Conservation (phyloP, 2,888 invertebrate genomes). For the Synanthedon andrenaeformis region DNA sequence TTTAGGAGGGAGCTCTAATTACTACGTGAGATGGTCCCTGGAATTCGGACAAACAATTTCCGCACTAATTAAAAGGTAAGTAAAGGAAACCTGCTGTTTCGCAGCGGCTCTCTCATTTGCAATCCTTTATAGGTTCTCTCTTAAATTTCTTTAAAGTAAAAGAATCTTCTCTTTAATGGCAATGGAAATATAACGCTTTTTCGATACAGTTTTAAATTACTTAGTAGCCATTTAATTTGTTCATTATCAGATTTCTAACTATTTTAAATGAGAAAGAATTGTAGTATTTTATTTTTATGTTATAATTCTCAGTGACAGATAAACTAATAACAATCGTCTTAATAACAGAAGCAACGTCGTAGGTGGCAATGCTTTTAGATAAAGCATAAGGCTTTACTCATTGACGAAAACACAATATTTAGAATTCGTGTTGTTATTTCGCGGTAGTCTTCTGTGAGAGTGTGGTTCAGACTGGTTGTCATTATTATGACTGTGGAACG, state of each 20-base stretch:
- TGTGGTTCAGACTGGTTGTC: no score
- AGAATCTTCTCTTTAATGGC: constrained; percentile 22
- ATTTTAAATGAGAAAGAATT: no score
- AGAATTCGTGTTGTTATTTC: no score
- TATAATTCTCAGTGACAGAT: no score
- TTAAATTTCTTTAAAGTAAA: constrained; percentile 39
- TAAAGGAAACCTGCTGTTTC: constrained; percentile 17
- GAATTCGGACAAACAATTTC: constrained; percentile 54
- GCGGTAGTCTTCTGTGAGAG: no score
- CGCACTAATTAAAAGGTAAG: constrained; percentile 54
- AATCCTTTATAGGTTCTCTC: constrained; percentile 44
- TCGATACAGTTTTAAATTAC: background rate
- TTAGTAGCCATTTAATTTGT: background rate
- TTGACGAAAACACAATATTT: no score
- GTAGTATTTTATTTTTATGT: no score
- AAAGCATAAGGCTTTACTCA: no score
- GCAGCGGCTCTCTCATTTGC: constrained; percentile 43
- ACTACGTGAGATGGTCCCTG: constrained; percentile 7
- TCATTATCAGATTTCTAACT: background rate
- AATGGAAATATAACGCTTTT: background rate
- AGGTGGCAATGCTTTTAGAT: no score
- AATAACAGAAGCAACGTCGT: no score
- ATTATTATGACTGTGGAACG: no score
- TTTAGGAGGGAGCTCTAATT: constrained; percentile 15
- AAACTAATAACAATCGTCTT: no score